These are phyloP conservation scores for Coleophora flavipennella DNA, from an alignment of 2,888 invertebrate genomes.

Conservation along the genomic window DNA sequence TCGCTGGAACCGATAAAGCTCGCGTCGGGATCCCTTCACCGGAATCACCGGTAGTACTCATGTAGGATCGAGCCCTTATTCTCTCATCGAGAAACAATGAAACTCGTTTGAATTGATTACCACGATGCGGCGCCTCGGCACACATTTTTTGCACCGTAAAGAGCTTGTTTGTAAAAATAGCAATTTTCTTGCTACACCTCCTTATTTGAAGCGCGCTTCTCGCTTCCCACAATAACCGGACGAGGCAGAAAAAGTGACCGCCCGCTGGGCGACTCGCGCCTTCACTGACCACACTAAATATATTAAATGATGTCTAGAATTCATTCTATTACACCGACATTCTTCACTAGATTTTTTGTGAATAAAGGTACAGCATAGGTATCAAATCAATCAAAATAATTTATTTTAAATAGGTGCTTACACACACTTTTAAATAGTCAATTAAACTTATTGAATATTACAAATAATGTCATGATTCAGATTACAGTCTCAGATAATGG, in stretches of 20 bases:
- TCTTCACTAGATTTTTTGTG: no score
- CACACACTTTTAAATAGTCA: no score
- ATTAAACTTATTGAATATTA: no score
- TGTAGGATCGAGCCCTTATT: conserved; percentile 39
- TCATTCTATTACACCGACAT: no score
- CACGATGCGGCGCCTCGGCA: conserved; percentile 35
- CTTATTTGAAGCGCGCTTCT: conserved; percentile 39
- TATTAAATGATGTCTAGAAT: conserved; percentile 20
- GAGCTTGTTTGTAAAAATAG: conserved; percentile 54
- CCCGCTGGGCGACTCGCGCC: conserved; percentile 30
- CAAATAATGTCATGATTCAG: no score
- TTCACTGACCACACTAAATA: conserved; percentile 26
- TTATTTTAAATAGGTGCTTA: no score
- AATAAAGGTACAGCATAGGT: no score
- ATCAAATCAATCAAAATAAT: no score
- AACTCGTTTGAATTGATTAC: conserved; percentile 51
- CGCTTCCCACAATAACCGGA: conserved; percentile 38
- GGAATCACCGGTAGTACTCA: conserved; percentile 37
- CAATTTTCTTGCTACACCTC: conserved; percentile 49
- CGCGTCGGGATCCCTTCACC: conserved; percentile 33
- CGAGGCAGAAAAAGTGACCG: conserved; percentile 34
- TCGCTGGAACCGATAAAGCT: conserved; percentile 47
- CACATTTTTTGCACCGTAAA: conserved; percentile 42
- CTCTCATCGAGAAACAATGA: conserved; percentile 46
- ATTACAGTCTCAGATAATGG: no score